Percentiles rank a stretch among this genome's conserved stretches.
phyloP scores from a whole-genome alignment of 2,888 invertebrate genomes.

The Julus scandinavius region DNA sequence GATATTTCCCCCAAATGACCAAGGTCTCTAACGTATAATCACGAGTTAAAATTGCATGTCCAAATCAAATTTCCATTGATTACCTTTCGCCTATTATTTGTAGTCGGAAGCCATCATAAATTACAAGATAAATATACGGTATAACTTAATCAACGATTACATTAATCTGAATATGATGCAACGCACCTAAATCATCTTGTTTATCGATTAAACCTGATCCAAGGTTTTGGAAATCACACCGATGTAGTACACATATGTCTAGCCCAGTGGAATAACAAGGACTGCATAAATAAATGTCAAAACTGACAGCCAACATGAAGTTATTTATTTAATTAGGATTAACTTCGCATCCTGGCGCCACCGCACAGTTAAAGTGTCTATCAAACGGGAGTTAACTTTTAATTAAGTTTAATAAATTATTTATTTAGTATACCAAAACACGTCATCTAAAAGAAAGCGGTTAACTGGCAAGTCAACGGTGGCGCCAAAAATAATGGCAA shows the following conservation, averaged over 20 bases:
- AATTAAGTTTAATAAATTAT: neutral
- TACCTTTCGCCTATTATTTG: too few relatives aligned
- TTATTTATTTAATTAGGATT: slow-evolving; percentile 27
- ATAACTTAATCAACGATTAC: neutral
- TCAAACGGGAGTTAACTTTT: neutral
- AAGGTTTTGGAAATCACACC: neutral
- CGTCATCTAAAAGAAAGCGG: neutral
- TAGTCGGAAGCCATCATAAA: neutral
- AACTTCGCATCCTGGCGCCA: neutral
- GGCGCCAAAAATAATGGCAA: neutral
- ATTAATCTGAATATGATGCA: neutral
- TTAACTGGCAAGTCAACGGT: neutral
- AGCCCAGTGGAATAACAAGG: neutral
- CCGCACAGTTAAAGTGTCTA: neutral
- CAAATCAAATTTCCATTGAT: too few relatives aligned
- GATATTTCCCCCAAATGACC: too few relatives aligned
- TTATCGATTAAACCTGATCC: neutral
- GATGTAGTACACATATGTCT: neutral
- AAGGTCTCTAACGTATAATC: too few relatives aligned
- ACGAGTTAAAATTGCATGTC: too few relatives aligned
- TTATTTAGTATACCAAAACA: neutral
- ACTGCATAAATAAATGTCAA: neutral
- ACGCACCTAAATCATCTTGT: neutral
- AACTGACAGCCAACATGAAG: neutral
- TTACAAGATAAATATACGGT: too few relatives aligned